Conservation (phyloP, 1,140 invertebrate genomes). For the Telenomus remus region DNA sequence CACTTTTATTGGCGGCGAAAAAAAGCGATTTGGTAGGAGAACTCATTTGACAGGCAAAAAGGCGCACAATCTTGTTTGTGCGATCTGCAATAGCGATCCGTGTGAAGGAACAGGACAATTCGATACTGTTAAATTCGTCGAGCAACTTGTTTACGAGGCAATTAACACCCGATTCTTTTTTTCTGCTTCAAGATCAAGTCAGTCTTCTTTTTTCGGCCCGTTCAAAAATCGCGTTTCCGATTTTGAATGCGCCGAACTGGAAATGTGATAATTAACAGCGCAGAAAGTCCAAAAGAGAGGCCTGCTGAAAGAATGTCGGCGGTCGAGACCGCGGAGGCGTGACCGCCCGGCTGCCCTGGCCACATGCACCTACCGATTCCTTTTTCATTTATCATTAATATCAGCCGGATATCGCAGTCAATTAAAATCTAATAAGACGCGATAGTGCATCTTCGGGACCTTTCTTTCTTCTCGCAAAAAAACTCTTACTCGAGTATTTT, state of each 20-base stretch:
- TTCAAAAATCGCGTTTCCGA: slow-evolving; percentile 1
- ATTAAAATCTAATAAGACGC: slow-evolving; percentile 8
- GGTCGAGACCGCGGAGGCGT: slow-evolving; percentile 39
- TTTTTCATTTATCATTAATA: slow-evolving; percentile 21
- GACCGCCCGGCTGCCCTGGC: slow-evolving; percentile 17
- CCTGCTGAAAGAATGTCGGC: slow-evolving; percentile 28
- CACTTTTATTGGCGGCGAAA: too few relatives aligned
- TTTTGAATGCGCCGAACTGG: slow-evolving; percentile 7
- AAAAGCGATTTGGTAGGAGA: background rate
- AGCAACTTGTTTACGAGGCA: slow-evolving; percentile 64
- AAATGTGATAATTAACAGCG: slow-evolving; percentile 37
- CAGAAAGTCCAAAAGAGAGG: slow-evolving; percentile 31
- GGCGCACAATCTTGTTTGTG: slow-evolving; percentile 22
- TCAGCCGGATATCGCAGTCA: slow-evolving; percentile 5
- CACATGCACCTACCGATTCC: slow-evolving; percentile 11
- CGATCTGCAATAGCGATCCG: slow-evolving; percentile 52
- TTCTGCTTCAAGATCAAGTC: background rate
- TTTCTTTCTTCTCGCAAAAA: too few relatives aligned
- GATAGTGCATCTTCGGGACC: background rate
- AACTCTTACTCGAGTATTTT: too few relatives aligned
- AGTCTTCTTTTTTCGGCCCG: too few relatives aligned
- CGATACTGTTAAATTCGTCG: slow-evolving; percentile 57
- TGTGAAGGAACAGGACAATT: slow-evolving; percentile 42
- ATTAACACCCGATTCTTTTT: slow-evolving; percentile 61
- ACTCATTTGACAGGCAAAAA: slow-evolving; percentile 29